Evolutionary conservation across 2,113 vertebrate genomes (phyloP), one percentile per base, ranked within the genome.

Genomic region (Corythornis cristatus): DNA sequence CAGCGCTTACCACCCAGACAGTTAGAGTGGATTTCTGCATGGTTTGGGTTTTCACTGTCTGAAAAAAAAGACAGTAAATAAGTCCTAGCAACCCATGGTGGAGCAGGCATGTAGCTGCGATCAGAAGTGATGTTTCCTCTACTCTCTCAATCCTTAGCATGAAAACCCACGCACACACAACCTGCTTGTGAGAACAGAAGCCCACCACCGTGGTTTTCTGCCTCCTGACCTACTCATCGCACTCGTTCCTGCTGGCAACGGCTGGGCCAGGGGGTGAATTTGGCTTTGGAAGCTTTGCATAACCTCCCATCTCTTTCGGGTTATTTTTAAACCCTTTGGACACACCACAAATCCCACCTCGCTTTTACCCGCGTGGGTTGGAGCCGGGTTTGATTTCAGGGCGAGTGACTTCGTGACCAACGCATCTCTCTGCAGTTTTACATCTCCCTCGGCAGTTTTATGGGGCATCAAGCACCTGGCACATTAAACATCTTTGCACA

Each of bases 321-420:
- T 93, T 70, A 76, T 92, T 95, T 90, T 90, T 60, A 93, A 92
- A 74, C 42, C 42, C 25, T 80, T 61, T 8, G 5, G 78, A 43
- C 71, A 51, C 26, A 31, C 28, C 58, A 65, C 71, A 40, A 25
- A 65, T 48, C 65, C 74, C 88, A 78, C 5, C 5, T 3, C 70
- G 43, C 42, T 60, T 50, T 7, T 56, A 58, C 2, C 3, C 11
- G 11, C 9, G 88, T 42, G 79, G 75, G 33, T 28, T 33, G 65
- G 53, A 61, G 86, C 15, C 3, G 57, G 45, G 48, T 15, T 90
- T 71, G 37, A 19, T 61, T 31, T 60, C 26, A 19, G 43, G 62
- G 56, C 7, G 12, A 1, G 2, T 25, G 8, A 16, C 45, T 6
- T 26, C 3, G 17, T 4, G 5, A 51, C 45, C 37, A 53, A 50